phyloP scores from a whole-genome alignment of 2,888 invertebrate genomes.

The Drosophila mimetica region DNA sequence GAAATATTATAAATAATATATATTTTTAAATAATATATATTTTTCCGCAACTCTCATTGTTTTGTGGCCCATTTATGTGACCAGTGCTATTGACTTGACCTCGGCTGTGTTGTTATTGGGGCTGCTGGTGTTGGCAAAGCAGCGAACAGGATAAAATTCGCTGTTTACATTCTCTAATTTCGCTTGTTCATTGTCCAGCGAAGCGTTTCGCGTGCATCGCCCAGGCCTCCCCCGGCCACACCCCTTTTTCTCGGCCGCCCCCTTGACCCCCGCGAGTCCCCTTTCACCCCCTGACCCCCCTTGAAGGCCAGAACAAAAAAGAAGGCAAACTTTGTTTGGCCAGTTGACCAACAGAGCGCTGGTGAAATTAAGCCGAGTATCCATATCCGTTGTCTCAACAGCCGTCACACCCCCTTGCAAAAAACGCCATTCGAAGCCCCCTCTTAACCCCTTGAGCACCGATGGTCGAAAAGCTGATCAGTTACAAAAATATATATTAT shows the following conservation, averaged over 20 bases:
- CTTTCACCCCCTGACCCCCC: slow-evolving; percentile 10
- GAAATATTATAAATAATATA: neutral
- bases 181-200: slow-evolving; percentile 80
- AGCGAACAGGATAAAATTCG: slow-evolving; percentile 79
- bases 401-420: slow-evolving; percentile 9
- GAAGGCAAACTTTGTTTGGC: slow-evolving; percentile 53
- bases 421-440: neutral
- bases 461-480: neutral
- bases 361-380: slow-evolving; percentile 75
- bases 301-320: slow-evolving; percentile 2
- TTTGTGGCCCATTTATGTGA: too few relatives aligned
- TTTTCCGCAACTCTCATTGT: too few relatives aligned
- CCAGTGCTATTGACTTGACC: slow-evolving; percentile 1
- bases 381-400: slow-evolving; percentile 44
- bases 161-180: slow-evolving; percentile 81
- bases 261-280: slow-evolving; percentile 11
- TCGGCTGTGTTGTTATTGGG: slow-evolving; percentile 32
- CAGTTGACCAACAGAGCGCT: slow-evolving; percentile 60
- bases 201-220: slow-evolving; percentile 73
- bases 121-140: slow-evolving; percentile 47
- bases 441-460: neutral
- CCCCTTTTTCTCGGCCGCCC: slow-evolving; percentile 3
- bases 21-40: too few relatives aligned
- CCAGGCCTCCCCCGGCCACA: slow-evolving; percentile 7
- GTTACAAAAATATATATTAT: too few relatives aligned